Evolutionary conservation across 1,140 invertebrate species (phyloP), one percentile per base, ranked within the genome.

Genomic region (Ceratina japonica): DNA sequence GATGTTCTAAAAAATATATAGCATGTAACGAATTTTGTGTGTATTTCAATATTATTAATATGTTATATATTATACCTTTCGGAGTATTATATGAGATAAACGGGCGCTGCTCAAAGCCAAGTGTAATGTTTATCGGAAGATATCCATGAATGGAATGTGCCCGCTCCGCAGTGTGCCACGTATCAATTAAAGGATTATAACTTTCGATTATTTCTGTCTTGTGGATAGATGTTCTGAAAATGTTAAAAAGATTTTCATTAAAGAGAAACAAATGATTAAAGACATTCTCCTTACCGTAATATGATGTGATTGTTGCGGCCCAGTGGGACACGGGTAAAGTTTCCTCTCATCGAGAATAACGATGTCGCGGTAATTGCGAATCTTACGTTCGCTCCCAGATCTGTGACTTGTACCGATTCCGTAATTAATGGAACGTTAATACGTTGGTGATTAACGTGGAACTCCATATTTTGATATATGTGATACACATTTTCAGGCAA

Each of bases 81-180:
- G 90, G 87, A 56, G 87, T 91, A 69, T 91, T 88, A 31, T 93
- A 92, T 0, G 91, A 90, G 59, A 92, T 88, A 72, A 90, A 92
- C 64, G 91, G 74, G 69, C 86, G 90, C 44, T 91, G 88, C 22
- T 91, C 82, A 63, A 91, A 73, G 68, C 92, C 91, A 77, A 92
- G 79, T 15, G 91, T 92, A 18, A 92, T 75, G 75, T 93, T 94
- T 22, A 94, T 90, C 10, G 94, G 94, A 31, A 95, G 81, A 83
- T 94, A 94, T 20, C 93, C 93, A 52, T 95, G 93, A 70, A 95
- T 89, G 62, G 94, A 94, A 83, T 94, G 93, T 65, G 93, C 92
- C 59, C 94, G 91, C 69, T 94, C 93, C 63, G 94, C 94, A 58
- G 92, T 93, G 78, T 94, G 93, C 92, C 94, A 94, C 49, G 93